phyloP scores from a whole-genome alignment of 35 echinoderm and acorn worm genomes.

The Patiria miniata region DNA sequence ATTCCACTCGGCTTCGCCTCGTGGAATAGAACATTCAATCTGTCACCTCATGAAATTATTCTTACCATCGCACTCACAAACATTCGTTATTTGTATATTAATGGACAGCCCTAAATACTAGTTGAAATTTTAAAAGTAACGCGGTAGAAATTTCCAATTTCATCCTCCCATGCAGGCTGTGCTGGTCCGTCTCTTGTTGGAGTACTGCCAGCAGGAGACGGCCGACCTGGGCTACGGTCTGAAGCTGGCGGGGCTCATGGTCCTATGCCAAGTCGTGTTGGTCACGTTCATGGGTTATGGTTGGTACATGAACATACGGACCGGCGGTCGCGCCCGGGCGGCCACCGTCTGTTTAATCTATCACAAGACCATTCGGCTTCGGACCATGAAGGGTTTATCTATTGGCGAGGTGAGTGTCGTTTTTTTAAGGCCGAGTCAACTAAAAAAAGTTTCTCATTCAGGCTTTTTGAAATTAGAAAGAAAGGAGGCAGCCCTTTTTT shows the following conservation, averaged over 20 bases:
- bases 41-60: too few species aligned
- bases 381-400: constrained; percentile 38
- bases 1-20: too few species aligned
- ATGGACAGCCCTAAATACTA: too few species aligned
- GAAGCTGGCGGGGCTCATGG: constrained; percentile 3
- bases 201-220: constrained; percentile 39
- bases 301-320: constrained; percentile 45
- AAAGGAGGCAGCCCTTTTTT: too few species aligned
- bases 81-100: too few species aligned
- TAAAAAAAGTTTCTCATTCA: too few species aligned
- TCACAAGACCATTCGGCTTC: constrained; percentile 21
- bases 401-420: constrained; percentile 37
- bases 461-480: too few species aligned
- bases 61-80: too few species aligned
- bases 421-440: too few species aligned
- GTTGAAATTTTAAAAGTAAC: too few species aligned
- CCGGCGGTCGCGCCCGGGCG: constrained; percentile 24
- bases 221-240: constrained; percentile 9
- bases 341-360: constrained; percentile 34
- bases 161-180: constrained; percentile 9
- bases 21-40: too few species aligned
- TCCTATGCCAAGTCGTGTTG: constrained; percentile 32
- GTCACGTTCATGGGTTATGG: not conserved
- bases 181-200: constrained; percentile 25
- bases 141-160: not conserved